Conservation (phyloP, 2,888 invertebrate genomes). For the Dysmachus trigonus region DNA sequence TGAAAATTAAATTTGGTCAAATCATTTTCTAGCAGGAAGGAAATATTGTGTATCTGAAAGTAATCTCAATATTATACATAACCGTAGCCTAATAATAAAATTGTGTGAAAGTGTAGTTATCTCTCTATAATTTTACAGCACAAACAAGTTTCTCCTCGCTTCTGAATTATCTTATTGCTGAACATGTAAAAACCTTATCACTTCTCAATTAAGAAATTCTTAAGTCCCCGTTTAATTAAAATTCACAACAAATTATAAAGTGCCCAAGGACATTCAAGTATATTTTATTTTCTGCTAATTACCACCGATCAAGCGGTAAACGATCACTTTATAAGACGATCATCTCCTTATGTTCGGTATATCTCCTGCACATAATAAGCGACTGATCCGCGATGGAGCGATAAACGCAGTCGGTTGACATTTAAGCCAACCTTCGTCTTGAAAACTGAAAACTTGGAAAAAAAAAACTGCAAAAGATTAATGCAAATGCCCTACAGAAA, state of each 20-base stretch:
- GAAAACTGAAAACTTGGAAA: background rate
- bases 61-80: no score
- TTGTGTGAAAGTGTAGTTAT: no score
- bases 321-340: background rate
- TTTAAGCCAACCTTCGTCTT: conserved; percentile 29
- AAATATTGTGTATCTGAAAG: no score
- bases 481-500: conserved; percentile 7
- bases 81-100: background rate
- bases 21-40: no score
- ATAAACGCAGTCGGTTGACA: conserved; percentile 22
- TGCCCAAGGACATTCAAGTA: background rate
- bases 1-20: no score
- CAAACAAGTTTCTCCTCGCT: background rate
- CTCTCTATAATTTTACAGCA: background rate
- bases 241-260: background rate
- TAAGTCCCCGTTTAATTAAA: background rate
- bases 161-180: background rate
- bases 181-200: background rate
- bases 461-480: background rate
- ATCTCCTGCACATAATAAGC: background rate
- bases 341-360: background rate
- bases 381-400: background rate
- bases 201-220: background rate
- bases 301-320: background rate
- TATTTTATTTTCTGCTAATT: background rate